Percentiles rank a stretch among this genome's conserved stretches.
Conservation (phyloP, 1,140 invertebrate genomes). For the Cydia strobilella region DNA sequence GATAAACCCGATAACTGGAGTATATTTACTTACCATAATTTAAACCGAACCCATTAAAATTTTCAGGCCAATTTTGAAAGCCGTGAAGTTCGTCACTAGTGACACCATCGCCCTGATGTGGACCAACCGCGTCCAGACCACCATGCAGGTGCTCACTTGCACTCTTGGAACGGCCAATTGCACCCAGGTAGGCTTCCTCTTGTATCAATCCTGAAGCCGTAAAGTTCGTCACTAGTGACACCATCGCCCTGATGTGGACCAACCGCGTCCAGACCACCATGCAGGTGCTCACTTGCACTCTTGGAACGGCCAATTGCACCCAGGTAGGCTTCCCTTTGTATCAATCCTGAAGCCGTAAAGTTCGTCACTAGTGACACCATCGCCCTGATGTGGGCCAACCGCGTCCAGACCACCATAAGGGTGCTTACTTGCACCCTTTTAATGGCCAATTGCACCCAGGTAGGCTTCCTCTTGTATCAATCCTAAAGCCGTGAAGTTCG, state of each 20-base stretch:
- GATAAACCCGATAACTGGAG: no score
- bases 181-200: slow-evolving; percentile 41
- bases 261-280: slow-evolving; percentile 90
- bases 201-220: slow-evolving; percentile 34
- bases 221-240: slow-evolving; percentile 58
- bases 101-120: slow-evolving; percentile 82
- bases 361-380: no score
- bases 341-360: no score
- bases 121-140: slow-evolving; percentile 94
- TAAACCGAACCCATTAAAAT: background rate
- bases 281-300: slow-evolving; percentile 57
- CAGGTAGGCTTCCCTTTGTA: no score
- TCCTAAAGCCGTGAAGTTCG: slow-evolving; percentile 67
- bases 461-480: no score
- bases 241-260: slow-evolving; percentile 86
- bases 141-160: slow-evolving; percentile 60
- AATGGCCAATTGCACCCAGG: no score
- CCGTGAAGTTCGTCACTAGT: slow-evolving; percentile 64
- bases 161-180: slow-evolving; percentile 43
- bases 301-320: slow-evolving; percentile 41
- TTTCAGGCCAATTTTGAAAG: slow-evolving; percentile 72
- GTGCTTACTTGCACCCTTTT: no score
- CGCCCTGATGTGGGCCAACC: no score
- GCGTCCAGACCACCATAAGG: no score
- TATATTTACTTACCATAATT: no score